A percentile compares a stretch with the other conserved stretches of the same genome.
Evolutionary conservation across 2,888 invertebrate genomes (phyloP).

Genomic region (Metallyticus violacea): DNA sequence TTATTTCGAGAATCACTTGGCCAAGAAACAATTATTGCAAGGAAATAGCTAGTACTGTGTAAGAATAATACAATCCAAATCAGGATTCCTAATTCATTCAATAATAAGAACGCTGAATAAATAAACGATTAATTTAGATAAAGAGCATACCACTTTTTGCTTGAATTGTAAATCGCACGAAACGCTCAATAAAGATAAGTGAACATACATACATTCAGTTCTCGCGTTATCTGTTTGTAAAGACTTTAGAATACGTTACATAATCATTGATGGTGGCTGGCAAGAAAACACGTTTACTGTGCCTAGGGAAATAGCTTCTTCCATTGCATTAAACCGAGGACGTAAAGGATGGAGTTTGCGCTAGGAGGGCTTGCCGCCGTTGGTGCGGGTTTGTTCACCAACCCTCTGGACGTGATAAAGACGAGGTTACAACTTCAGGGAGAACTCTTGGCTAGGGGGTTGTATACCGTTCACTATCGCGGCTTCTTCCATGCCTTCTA

Average conservation of each 20-base stretch:
- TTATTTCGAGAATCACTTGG: no score
- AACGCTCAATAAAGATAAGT: no score
- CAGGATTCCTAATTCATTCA: no score
- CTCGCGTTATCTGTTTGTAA: not conserved
- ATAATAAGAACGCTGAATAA: no score
- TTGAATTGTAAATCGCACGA: no score
- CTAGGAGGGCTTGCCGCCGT: conserved; percentile 76
- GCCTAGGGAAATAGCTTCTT: not conserved
- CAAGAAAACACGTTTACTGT: not conserved
- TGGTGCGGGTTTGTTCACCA: conserved; percentile 81
- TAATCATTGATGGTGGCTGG: not conserved
- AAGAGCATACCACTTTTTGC: no score
- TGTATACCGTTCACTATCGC: conserved; percentile 68
- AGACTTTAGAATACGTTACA: not conserved
- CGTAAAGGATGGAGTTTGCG: conserved; percentile 60
- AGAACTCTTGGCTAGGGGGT: conserved; percentile 69
- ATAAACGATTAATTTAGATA: no score
- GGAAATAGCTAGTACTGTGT: no score
- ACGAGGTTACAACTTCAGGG: conserved; percentile 91
- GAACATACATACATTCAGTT: not conserved
- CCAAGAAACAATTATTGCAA: no score
- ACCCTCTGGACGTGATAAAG: conserved; percentile 88
- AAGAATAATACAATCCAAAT: no score
- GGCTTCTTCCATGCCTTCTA: conserved; percentile 77
- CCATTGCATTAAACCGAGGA: not conserved